phyloP scores from a whole-genome alignment of 2,113 vertebrate genomes.

The Menidia beryllina region DNA sequence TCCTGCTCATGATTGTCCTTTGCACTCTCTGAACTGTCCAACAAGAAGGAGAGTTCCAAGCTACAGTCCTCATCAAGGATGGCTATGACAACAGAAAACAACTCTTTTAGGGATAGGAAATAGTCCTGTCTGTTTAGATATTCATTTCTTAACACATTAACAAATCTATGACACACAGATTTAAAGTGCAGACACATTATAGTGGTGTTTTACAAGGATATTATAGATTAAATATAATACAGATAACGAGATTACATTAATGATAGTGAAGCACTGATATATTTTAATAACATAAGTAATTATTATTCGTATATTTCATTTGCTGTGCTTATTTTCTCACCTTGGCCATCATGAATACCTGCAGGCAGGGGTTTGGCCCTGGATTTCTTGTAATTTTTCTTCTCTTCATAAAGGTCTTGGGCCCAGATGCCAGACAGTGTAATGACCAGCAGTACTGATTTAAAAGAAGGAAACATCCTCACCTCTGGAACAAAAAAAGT shows the following conservation, averaged over 20 bases:
- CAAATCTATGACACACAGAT: background rate
- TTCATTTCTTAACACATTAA: background rate
- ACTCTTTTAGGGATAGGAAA: too few species aligned
- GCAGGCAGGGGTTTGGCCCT: conserved; percentile 71
- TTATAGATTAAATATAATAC: too few species aligned
- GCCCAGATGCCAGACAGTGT: conserved; percentile 76
- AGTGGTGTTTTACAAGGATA: too few species aligned
- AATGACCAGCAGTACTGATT: conserved; percentile 80
- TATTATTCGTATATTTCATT: too few species aligned
- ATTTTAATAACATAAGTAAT: background rate
- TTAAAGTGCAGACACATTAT: too few species aligned
- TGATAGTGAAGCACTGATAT: background rate
- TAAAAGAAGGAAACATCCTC: conserved; percentile 77
- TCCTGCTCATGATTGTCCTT: conserved; percentile 90
- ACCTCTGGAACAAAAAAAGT: conserved; percentile 40
- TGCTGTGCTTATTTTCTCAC: conserved; percentile 52
- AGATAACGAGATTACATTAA: too few species aligned
- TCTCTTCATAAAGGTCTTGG: conserved; percentile 81
- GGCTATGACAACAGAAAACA: conserved; percentile 59
- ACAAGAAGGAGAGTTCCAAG: conserved; percentile 89
- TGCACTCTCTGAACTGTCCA: conserved; percentile 93
- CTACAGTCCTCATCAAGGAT: conserved; percentile 87
- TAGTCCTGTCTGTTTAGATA: background rate
- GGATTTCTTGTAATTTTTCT: conserved; percentile 71
- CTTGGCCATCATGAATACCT: conserved; percentile 78